A percentile compares a stretch with the other conserved stretches of the same genome.
These are phyloP conservation scores for Sebastes ruberrimus DNA, from an alignment of 2,797 vertebrate species.

Conservation along the genomic window DNA sequence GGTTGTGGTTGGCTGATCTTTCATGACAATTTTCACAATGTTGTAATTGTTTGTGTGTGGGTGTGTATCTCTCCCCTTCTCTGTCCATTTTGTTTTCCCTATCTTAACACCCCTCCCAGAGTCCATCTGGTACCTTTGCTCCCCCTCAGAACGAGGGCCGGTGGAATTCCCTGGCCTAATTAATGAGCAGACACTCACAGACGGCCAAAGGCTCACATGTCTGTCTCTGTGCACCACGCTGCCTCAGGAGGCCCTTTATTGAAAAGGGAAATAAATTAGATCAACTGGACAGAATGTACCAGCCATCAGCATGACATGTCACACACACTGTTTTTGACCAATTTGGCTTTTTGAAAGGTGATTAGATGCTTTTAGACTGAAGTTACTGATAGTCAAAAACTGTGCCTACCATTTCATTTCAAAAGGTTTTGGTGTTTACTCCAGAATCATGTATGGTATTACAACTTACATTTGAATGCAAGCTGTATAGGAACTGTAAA, in stretches of 20 bases:
- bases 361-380: conserved; percentile 5
- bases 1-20: conserved; percentile 32
- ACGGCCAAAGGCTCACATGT: conserved; percentile 80
- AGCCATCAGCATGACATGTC: conserved; percentile 69
- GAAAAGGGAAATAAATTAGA: conserved; percentile 83
- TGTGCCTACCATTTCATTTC: not conserved
- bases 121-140: conserved; percentile 88
- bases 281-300: conserved; percentile 77
- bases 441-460: not conserved
- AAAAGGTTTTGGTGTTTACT: not conserved
- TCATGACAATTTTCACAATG: conserved; percentile 61
- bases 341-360: conserved; percentile 4
- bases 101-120: conserved; percentile 77
- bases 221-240: conserved; percentile 72
- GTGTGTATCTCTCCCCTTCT: conserved; percentile 38
- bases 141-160: conserved; percentile 79
- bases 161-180: conserved; percentile 88
- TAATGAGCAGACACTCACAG: conserved; percentile 85
- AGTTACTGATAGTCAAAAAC: not conserved
- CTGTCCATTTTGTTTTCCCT: conserved; percentile 68
- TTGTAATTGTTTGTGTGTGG: conserved; percentile 58
- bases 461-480: no score
- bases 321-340: conserved; percentile 38
- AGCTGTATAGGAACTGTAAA: no score
- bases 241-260: conserved; percentile 79